Conservation (phyloP, 2,888 invertebrate genomes). For the Drosophila longiperda region DNA sequence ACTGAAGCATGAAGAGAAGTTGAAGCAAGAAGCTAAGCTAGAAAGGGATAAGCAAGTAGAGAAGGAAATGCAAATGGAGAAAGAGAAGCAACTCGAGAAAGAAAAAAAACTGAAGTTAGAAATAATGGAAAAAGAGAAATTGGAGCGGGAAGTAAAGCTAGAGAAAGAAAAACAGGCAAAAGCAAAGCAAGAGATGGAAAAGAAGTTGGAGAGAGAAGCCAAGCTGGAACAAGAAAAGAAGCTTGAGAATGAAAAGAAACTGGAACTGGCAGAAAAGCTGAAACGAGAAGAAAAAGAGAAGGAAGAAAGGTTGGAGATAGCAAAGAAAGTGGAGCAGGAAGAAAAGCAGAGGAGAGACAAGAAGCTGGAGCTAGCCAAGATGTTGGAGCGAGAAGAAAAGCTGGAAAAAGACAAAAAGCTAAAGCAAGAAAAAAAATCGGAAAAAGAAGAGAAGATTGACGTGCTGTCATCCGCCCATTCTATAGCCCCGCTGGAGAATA, state of each 20-base stretch:
- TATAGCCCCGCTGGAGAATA: neutral
- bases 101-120: neutral
- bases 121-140: neutral
- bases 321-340: constrained; percentile 6
- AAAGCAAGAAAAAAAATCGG: neutral
- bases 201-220: neutral
- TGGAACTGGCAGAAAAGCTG: neutral
- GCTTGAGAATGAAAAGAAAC: constrained; percentile 1
- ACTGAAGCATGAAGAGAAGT: neutral
- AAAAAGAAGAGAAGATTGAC: neutral
- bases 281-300: neutral
- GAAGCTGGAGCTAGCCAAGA: neutral
- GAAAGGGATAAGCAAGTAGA: neutral
- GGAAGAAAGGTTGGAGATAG: neutral
- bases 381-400: constrained; percentile 2
- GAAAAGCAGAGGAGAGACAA: neutral
- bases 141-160: neutral
- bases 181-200: neutral
- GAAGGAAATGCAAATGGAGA: neutral
- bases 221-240: neutral
- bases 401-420: neutral
- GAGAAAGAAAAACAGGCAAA: neutral
- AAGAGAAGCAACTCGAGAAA: neutral
- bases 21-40: neutral
- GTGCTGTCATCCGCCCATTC: neutral